A percentile compares a stretch with the other conserved stretches of the same genome.
Evolutionary conservation across 2,888 invertebrate genomes (phyloP).

Genomic region (Rhorus exstirpatorius): DNA sequence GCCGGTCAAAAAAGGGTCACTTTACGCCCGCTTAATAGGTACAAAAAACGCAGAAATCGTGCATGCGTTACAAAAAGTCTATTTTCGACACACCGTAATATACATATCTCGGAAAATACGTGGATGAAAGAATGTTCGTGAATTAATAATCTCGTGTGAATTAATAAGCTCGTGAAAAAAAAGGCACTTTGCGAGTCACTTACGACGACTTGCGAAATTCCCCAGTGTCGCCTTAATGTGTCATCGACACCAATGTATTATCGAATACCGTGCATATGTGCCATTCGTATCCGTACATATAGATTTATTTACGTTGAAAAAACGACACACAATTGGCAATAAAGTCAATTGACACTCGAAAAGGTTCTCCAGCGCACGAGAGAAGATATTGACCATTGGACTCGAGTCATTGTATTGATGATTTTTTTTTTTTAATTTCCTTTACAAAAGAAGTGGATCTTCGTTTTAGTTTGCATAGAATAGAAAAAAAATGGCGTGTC

Average conservation of each 20-base stretch:
- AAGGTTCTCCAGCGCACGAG: slow-evolving; percentile 1
- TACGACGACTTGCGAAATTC: slow-evolving; percentile 15
- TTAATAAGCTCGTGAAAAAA: slow-evolving; percentile 19
- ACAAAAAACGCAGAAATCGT: no score
- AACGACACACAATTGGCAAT: no score
- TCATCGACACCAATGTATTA: neutral
- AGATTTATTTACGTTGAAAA: neutral
- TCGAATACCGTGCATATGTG: neutral
- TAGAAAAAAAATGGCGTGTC: no score
- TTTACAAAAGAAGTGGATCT: no score
- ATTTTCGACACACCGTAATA: no score
- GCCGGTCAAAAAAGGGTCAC: no score
- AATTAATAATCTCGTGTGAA: slow-evolving; percentile 38
- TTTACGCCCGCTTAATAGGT: no score
- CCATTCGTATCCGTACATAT: neutral
- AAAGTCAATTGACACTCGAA: slow-evolving; percentile 9
- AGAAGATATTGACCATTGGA: slow-evolving; percentile 13
- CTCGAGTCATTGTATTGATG: neutral
- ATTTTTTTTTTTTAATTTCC: no score
- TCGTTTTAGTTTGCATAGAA: no score
- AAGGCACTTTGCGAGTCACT: slow-evolving; percentile 40
- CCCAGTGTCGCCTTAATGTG: slow-evolving; percentile 20
- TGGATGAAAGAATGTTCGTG: slow-evolving; percentile 12
- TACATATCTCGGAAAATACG: neutral
- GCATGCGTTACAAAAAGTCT: no score